Conservation (phyloP, 1,140 invertebrate species). For the Penaeus chinensis region DNA sequence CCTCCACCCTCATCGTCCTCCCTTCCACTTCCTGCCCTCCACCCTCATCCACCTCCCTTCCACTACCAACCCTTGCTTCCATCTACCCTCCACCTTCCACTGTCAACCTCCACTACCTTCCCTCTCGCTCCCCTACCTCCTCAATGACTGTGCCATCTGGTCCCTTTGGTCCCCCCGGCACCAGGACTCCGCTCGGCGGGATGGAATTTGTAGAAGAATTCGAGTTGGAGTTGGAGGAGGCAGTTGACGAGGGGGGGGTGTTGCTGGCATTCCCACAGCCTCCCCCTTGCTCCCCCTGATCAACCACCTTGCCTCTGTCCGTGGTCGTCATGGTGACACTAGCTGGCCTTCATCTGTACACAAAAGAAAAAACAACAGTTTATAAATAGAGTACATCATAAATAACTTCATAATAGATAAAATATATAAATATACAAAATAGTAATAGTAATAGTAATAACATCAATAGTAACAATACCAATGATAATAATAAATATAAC, state of each 20-base stretch:
- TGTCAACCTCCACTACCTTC: neutral
- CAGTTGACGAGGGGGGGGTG: constrained; percentile 32
- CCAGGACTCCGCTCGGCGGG: constrained; percentile 61
- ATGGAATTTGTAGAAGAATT: constrained; percentile 47
- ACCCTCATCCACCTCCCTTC: no score
- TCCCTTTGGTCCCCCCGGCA: constrained; percentile 63
- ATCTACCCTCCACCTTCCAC: no score
- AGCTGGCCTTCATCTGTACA: constrained; percentile 31
- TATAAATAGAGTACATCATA: no score
- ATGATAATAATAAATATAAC: no score
- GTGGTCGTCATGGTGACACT: constrained; percentile 50
- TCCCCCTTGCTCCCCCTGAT: constrained; percentile 44
- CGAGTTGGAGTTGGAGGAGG: constrained; percentile 38
- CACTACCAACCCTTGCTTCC: no score
- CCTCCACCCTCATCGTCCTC: no score
- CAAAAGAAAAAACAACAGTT: no score
- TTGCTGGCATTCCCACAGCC: constrained; percentile 23
- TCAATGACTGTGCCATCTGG: constrained; percentile 64
- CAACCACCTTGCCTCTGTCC: constrained; percentile 48
- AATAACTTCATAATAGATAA: no score
- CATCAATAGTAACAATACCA: no score
- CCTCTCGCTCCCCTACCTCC: constrained; percentile 45
- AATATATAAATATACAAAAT: no score
- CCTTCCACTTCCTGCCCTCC: no score
- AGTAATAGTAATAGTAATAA: no score